Evolutionary conservation across 1,140 invertebrate genomes (phyloP).

Genomic region (Drosophila virilis): DNA sequence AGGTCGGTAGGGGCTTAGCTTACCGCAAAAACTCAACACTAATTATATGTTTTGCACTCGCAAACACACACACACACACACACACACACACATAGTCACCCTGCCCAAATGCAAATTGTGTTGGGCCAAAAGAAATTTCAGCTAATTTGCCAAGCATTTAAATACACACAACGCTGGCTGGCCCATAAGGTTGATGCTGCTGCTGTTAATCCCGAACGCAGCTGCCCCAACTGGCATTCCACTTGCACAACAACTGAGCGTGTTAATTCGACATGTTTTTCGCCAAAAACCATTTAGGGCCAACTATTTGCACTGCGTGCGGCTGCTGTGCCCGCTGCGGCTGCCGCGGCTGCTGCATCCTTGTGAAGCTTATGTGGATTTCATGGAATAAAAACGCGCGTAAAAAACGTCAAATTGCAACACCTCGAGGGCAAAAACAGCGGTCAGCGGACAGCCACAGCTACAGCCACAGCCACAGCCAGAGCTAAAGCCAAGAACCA

Average conservation of each 20-base stretch:
- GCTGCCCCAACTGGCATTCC: conserved; percentile 14
- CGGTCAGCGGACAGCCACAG: conserved; percentile 34
- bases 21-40: conserved; percentile 60
- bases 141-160: conserved; percentile 79
- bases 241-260: conserved; percentile 62
- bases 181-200: conserved; percentile 39
- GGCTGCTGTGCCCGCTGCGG: conserved; percentile 33
- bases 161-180: conserved; percentile 62
- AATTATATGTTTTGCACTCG: conserved; percentile 66
- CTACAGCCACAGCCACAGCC: conserved; percentile 2
- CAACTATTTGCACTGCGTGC: conserved; percentile 79
- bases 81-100: conserved; percentile 11
- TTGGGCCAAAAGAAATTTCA: conserved; percentile 68
- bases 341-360: conserved; percentile 28
- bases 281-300: conserved; percentile 77
- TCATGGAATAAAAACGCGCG: conserved; percentile 80
- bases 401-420: conserved; percentile 84
- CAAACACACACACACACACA: conserved; percentile 31
- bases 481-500: conserved; percentile 35
- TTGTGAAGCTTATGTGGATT: conserved; percentile 65
- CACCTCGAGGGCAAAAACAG: conserved; percentile 75
- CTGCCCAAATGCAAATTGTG: conserved; percentile 60
- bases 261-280: conserved; percentile 84
- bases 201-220: conserved; percentile 28
- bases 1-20: conserved; percentile 42